Evolutionary conservation across 1,140 invertebrate genomes (phyloP).

Genomic region (Pogonus chalceus): DNA sequence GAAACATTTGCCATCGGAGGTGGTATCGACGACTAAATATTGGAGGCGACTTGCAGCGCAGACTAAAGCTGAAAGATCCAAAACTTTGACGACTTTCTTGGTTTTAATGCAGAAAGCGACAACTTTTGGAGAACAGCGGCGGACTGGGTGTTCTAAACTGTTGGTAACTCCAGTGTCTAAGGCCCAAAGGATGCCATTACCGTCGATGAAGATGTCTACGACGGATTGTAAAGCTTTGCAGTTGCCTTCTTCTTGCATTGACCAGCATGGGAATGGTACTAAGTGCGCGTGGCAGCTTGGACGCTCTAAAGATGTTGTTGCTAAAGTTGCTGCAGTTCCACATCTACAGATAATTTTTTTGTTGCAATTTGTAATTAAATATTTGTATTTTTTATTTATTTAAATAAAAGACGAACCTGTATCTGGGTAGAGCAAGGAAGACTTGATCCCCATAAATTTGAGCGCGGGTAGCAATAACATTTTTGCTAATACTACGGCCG

Average conservation of each 20-base stretch:
- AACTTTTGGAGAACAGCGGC: constrained; percentile 54
- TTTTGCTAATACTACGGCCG: constrained; percentile 45
- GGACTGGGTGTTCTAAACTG: constrained; percentile 48
- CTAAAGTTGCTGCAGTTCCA: constrained; percentile 51
- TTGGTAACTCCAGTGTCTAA: constrained; percentile 57
- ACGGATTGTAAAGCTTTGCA: constrained; percentile 49
- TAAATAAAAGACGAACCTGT: constrained; percentile 20
- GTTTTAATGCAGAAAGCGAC: constrained; percentile 48
- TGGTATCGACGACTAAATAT: constrained; percentile 49
- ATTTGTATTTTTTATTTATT: background rate
- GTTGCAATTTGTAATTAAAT: background rate
- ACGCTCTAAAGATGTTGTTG: constrained; percentile 40
- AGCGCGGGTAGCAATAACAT: constrained; percentile 47
- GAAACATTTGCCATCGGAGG: constrained; percentile 36
- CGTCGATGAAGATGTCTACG: constrained; percentile 48
- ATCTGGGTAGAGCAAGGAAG: constrained; percentile 47
- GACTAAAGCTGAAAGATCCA: constrained; percentile 45
- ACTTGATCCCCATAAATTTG: constrained; percentile 48
- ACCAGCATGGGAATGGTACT: constrained; percentile 51
- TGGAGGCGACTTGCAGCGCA: constrained; percentile 47
- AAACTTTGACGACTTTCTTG: constrained; percentile 47
- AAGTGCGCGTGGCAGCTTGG: constrained; percentile 37
- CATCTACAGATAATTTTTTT: too few species aligned
- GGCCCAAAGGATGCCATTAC: constrained; percentile 53
- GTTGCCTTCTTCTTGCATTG: constrained; percentile 50